Percentiles rank a stretch among this genome's conserved stretches.
Conservation (phyloP, 2,113 vertebrate genomes). For the Morone chrysops region DNA sequence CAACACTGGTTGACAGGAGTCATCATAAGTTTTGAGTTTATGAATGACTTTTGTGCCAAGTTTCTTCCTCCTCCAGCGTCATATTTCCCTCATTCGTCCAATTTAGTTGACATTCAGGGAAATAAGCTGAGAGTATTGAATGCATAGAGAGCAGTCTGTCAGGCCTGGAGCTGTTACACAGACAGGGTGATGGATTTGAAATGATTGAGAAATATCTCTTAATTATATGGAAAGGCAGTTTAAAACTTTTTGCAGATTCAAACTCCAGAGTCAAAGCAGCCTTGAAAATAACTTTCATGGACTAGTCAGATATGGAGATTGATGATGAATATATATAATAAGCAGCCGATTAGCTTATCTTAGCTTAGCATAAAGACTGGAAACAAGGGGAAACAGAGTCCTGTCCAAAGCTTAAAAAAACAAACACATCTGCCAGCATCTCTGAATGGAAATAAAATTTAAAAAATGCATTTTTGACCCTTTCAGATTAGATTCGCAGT, state of each 20-base stretch:
- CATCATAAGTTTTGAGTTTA: slow-evolving; percentile 38
- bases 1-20: slow-evolving; percentile 34
- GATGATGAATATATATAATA: not conserved
- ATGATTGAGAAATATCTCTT: slow-evolving; percentile 44
- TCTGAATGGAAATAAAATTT: too few relatives aligned
- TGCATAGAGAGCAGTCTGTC: slow-evolving; percentile 82
- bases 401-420: not conserved
- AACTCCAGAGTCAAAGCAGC: slow-evolving; percentile 34
- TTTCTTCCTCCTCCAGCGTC: slow-evolving; percentile 20
- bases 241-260: slow-evolving; percentile 37
- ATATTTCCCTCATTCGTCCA: slow-evolving; percentile 67
- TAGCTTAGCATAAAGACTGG: slow-evolving; percentile 2
- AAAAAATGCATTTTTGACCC: too few relatives aligned
- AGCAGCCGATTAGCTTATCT: not conserved
- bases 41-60: slow-evolving; percentile 38
- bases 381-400: not conserved
- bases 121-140: slow-evolving; percentile 85
- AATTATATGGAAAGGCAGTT: slow-evolving; percentile 41
- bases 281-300: slow-evolving; percentile 7
- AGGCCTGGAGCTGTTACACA: slow-evolving; percentile 54
- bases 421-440: not conserved
- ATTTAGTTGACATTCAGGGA: slow-evolving; percentile 86
- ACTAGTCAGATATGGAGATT: not conserved
- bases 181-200: slow-evolving; percentile 58
- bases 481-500: too few relatives aligned